Evolutionary conservation across 2,888 invertebrate genomes (phyloP), one percentile per base, ranked within the genome.

Genomic region (Melangyna quadrimaculata): DNA sequence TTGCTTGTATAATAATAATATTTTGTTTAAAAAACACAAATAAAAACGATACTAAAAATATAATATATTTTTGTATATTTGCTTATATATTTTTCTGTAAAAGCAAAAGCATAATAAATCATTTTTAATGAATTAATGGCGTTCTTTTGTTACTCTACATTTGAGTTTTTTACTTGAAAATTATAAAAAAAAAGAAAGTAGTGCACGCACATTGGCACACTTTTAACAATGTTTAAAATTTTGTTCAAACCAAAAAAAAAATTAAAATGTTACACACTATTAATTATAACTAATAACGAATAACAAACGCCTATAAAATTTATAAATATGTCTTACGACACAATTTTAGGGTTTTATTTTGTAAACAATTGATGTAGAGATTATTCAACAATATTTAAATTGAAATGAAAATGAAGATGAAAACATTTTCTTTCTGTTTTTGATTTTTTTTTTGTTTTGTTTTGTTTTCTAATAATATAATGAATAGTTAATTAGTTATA

Each of bases 401-500:
- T 32, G 27, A 77, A 61, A 71, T 27, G 61, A 77, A 69, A 55
- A 57, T 59, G 61, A 70, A 22, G 32, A 69, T 74, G 67, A 48
- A 69, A 73, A 69, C 75, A 81, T 69, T 79, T 48, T 59, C 69
- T 27, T 77, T 63, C 29, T 29, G 55, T 43, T 27, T 67, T 48
- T 78, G 22, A 51, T 51, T 51, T 29, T 17, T 71, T 63, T 70
- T 70, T n/a, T n/a, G n/a, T n/a, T n/a, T n/a, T n/a, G n/a, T n/a
- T n/a, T n/a, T n/a, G n/a, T 53, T 70, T 51, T 79, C 29, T 63
- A 69, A 77, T 73, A 73, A 75, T 72, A 77, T 73, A 69, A 80
- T 81, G 80, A 84, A 84, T 81, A 86, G 81, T 69, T 81, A 72
- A 75, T 81, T 67, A 67, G 48, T 70, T 86, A 86, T 77, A 74